Evolutionary conservation across 2,797 vertebrate species (phyloP), one percentile per base, ranked within the genome.

Genomic region (Sebastes goodei): DNA sequence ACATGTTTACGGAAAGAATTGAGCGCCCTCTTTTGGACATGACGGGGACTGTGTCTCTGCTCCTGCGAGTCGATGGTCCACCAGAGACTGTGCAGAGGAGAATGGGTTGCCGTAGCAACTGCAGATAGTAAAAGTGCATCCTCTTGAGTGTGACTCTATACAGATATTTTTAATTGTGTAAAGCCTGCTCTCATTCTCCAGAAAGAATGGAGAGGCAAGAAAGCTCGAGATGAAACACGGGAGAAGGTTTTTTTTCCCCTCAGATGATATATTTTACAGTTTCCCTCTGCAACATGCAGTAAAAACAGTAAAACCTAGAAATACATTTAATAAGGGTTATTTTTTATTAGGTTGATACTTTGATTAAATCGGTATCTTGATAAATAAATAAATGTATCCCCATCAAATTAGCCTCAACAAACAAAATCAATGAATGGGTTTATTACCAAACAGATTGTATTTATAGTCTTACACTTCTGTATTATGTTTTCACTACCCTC

Each of bases 81-180:
- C 70, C 38, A 71, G 84, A 88, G 85, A 81, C 71, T 52, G 7
- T 80, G 81, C 56, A 60, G 21, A 85, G 78, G 86, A 92, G 62
- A 92, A 83, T 27, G 52, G 86, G 94, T 94, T 95, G 92, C 93
- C 92, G 32, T 95, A 88, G 93, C 90, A 95, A 95, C 94, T 86
- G 92, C 89, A 86, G 88, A 93, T 83, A 82, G 89, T 81, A 78
- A 86, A 89, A 85, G 87, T 75, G 71, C 86, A 90, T 64, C 74
- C 88, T 90, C 85, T 86, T 87, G 78, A 91, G 83, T 86, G 20
- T 82, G 76, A 92, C 90, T 90, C 83, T 85, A 80, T 80, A 83
- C 84, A 86, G 78, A 91, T 84, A 69, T 83, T 71, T 83, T 86
- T 89, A 87, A 93, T 88, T 89, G 84, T 83, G 75, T 79, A 38